Evolutionary conservation across 2,888 invertebrate species (phyloP), one percentile per base, ranked within the genome.

Genomic region (Cetonia aurata): DNA sequence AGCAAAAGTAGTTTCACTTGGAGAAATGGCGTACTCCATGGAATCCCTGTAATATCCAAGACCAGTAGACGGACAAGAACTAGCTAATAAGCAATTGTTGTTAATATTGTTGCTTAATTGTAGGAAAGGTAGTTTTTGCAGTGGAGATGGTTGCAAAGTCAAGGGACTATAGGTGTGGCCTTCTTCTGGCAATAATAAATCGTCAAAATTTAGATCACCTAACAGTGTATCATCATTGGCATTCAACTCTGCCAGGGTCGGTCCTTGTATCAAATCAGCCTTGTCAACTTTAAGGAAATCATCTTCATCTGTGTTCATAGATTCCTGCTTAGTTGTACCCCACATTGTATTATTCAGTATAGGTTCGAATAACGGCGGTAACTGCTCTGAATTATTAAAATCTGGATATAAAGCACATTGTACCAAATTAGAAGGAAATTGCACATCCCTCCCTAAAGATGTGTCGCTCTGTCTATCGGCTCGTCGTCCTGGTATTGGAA

Each of bases 271-370:
- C 73, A 94, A 87, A 85, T 95, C 95, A 46, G 93, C 90, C 85
- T 95, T 94, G 83, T 96, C 95, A 67, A 95, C 93, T 87, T 94
- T 91, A 82, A 95, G 94, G 78, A 95, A 94, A 81, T 95, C 95
- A 81, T 95, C 95, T 79, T 95, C 95, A 79, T 95, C 95, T 90
- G 94, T 92, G 83, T 90, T 83, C 46, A 83, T 91, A 78, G 92
- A 91, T 10, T 70, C 68, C 41, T 75, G 73, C 48, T 69, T 71
- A 9, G 71, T 69, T 76, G 85, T 76, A 83, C 88, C 76, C 85
- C 85, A 85, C 77, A 83, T 80, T 44, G 82, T 83, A 69, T 86
- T 86, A 75, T 84, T 86, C 42, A 77, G 86, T 85, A 76, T 82
- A 74, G 56, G 77, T 83, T 86, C 83, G 83, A 83, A 74, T 80